These are phyloP conservation scores for Tyrannus savana DNA, from an alignment of 2,113 vertebrate genomes.

Conservation along the genomic window DNA sequence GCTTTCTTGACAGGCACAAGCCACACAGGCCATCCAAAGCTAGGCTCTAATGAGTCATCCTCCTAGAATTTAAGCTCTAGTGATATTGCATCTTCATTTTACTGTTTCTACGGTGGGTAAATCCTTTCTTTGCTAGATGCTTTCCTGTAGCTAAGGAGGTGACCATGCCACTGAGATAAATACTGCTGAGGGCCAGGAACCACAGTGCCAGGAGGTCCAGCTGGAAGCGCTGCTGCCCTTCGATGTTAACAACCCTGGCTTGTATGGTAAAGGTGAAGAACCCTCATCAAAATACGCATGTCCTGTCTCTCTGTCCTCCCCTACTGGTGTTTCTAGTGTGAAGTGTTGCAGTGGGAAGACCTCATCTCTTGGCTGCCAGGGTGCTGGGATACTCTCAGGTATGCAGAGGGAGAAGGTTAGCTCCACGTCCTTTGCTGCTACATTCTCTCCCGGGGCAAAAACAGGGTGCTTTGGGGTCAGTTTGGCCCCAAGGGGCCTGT, in stretches of 20 bases:
- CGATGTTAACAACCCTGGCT: accelerated
- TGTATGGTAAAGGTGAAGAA: neutral
- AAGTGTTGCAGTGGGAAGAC: neutral
- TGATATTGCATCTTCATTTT: neutral
- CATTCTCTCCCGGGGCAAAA: accelerated
- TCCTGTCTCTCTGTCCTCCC: neutral
- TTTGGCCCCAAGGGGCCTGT: neutral
- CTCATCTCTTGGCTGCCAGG: neutral
- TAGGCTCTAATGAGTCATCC: neutral
- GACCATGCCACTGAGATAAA: accelerated
- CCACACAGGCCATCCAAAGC: neutral
- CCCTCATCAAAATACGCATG: accelerated
- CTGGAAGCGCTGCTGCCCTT: neutral
- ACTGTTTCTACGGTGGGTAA: neutral
- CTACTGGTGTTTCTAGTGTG: neutral
- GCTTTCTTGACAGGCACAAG: neutral
- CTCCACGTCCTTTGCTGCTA: neutral
- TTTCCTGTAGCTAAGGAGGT: neutral
- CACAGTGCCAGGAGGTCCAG: neutral
- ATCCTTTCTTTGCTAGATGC: neutral
- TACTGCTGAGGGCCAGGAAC: neutral
- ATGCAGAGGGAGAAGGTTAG: neutral
- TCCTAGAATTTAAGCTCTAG: neutral
- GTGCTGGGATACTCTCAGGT: neutral
- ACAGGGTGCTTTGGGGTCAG: accelerated